Percentiles rank a stretch among this genome's conserved stretches.
These are phyloP conservation scores for Palythoa grandis DNA, from an alignment of 92 coral and sea anemone genomes.

Conservation along the genomic window DNA sequence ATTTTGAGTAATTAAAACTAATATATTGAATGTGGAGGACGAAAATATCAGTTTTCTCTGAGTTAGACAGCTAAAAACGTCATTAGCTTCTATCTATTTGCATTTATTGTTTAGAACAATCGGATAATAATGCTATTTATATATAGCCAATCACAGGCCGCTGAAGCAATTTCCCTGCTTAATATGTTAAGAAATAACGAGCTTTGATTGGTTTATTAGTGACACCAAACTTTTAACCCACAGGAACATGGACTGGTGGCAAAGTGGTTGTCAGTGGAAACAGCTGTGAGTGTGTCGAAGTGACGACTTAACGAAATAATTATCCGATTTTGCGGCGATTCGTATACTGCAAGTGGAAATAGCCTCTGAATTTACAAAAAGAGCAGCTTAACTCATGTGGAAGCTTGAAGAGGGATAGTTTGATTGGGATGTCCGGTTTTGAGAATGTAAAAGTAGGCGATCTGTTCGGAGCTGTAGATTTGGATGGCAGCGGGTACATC, in stretches of 20 bases:
- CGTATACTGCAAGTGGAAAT: conserved; percentile 23
- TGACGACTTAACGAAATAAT: conserved; percentile 77
- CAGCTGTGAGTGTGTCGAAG: conserved; percentile 92
- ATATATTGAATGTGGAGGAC: conserved; percentile 17
- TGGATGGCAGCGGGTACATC: conserved; percentile 95
- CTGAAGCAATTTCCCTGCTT: conserved; percentile 53
- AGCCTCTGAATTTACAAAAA: conserved; percentile 8
- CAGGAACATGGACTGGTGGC: conserved; percentile 89
- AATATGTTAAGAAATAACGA: conserved; percentile 1
- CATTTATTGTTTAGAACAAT: conserved; percentile 60
- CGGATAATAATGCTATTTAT: conserved; percentile 78
- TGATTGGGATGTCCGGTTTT: conserved; percentile 70
- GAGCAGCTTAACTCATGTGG: conserved; percentile 31
- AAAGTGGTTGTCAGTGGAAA: conserved; percentile 66
- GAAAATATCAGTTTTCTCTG: conserved; percentile 43
- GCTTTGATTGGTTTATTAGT: conserved; percentile 64
- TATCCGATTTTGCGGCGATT: conserved; percentile 59
- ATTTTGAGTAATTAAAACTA: conserved; percentile 23
- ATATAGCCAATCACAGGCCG: conserved; percentile 63
- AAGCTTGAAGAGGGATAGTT: conserved; percentile 25
- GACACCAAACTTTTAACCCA: conserved; percentile 83
- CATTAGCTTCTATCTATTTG: conserved; percentile 29
- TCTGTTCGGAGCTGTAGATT: conserved; percentile 90
- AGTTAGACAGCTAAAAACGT: conserved; percentile 25
- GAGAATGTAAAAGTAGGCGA: conserved; percentile 78